Base-by-base conservation (phyloP, 2,888 invertebrate species). In the Lampropteryx suffumata region DNA sequence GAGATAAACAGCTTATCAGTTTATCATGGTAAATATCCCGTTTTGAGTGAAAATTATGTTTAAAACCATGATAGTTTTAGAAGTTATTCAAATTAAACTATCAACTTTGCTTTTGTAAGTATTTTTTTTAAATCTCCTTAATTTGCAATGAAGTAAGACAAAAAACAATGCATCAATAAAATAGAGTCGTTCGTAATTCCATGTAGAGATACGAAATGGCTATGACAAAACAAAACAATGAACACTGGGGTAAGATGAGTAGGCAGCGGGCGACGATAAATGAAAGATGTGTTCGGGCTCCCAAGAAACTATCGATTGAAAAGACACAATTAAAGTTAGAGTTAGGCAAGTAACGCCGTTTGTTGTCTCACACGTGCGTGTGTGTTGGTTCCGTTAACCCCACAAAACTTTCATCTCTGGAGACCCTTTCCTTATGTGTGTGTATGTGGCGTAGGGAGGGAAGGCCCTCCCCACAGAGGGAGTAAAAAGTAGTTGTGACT, bases 311-410 rank as follows among this genome's bases (percentile, higher is more conserved):
- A 89, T 90, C 85, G 90, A 90, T 90, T 90, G 88, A 86, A 89
- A 88, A 83, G 87, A 85, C 85, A 87, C 88, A 90, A 90, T 90
- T 90, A 90, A 89, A 90, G 80, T 90, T 88, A 82, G 84, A 84
- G 88, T 88, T 87, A 83, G 85, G 83, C 84, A 85, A 84, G 78
- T 83, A 62, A 79, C 82, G 80, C 73, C 81, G 83, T 84, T 84
- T 86, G 84, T 86, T 86, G 85, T 85, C 86, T 84, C 83, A 71
- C 79, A 73, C 79, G 77, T 75, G 76, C 71, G 78, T 78, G 71
- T 80, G 83, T 83, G 83, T 82, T 76, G 73, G 84, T 79, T 76
- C 74, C 73, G 77, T 81, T 80, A 85, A 86, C 89, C 89, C 90
- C 89, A 86, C 87, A 75, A 82, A 89, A 88, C 81, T 89, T 89